These are phyloP conservation scores for Coccyzus lansbergi DNA, from an alignment of 2,797 vertebrate species.

Conservation along the genomic window DNA sequence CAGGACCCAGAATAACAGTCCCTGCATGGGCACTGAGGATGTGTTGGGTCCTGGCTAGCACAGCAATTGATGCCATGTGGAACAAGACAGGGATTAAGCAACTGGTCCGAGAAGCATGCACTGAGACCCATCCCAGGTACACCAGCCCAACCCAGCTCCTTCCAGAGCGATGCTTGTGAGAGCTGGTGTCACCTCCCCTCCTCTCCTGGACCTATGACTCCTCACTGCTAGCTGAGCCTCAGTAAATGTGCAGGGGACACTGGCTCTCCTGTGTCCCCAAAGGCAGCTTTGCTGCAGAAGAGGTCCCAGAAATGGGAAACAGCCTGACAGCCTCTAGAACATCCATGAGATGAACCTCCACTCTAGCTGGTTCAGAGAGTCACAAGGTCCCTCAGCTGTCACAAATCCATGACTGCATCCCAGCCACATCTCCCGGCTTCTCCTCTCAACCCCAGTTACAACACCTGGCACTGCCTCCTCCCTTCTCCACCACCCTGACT, in stretches of 20 bases:
- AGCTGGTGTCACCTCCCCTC: not conserved
- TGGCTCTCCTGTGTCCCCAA: rapidly evolving
- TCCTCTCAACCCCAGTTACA: not conserved
- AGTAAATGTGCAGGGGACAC: not conserved
- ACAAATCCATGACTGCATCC: rapidly evolving
- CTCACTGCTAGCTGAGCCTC: not conserved
- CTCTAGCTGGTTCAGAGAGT: rapidly evolving
- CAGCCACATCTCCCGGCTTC: not conserved
- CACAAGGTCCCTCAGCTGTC: not conserved
- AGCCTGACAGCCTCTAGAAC: not conserved
- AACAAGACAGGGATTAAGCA: not conserved
- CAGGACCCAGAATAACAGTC: not conserved
- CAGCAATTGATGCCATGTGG: not conserved
- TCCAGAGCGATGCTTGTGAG: not conserved
- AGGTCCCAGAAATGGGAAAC: not conserved
- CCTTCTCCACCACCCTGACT: not conserved
- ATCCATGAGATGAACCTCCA: rapidly evolving
- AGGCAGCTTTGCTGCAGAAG: not conserved
- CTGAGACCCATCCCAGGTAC: not conserved
- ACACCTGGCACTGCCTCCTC: not conserved
- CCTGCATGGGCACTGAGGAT: rapidly evolving
- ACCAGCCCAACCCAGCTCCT: not conserved
- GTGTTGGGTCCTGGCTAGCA: not conserved
- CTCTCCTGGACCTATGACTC: rapidly evolving
- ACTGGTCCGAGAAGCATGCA: rapidly evolving